Conservation (phyloP, 1,140 invertebrate species). For the Campoletis sonorensis region DNA sequence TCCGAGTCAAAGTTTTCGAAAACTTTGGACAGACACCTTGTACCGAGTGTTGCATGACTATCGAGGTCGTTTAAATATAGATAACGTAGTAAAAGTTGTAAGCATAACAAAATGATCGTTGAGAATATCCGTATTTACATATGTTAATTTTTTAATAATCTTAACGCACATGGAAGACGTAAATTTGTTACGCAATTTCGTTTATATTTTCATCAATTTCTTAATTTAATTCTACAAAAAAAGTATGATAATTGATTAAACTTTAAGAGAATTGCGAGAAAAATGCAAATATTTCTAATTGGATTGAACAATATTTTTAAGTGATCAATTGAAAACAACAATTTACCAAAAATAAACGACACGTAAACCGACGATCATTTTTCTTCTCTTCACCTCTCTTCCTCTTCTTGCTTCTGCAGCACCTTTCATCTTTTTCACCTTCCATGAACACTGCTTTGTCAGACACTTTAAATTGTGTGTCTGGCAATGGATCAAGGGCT, state of each 20-base stretch:
- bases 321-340: too few relatives aligned
- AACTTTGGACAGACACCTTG: slow-evolving; percentile 26
- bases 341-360: too few relatives aligned
- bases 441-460: not conserved
- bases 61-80: not conserved
- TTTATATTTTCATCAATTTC: not conserved
- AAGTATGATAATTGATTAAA: too few relatives aligned
- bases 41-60: slow-evolving; percentile 24
- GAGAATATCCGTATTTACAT: not conserved
- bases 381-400: not conserved
- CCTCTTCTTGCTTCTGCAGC: not conserved
- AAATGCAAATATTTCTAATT: too few relatives aligned
- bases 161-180: not conserved
- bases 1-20: slow-evolving; percentile 27
- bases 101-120: not conserved
- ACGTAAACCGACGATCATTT: too few relatives aligned
- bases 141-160: not conserved
- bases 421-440: not conserved
- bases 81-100: not conserved
- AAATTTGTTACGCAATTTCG: not conserved
- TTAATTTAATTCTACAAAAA: too few relatives aligned
- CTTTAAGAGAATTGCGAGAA: too few relatives aligned
- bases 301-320: too few relatives aligned
- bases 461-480: not conserved
- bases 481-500: not conserved